Evolutionary conservation across 2,113 vertebrate genomes (phyloP), one percentile per base, ranked within the genome.

Genomic region (Malurus cyaneus): DNA sequence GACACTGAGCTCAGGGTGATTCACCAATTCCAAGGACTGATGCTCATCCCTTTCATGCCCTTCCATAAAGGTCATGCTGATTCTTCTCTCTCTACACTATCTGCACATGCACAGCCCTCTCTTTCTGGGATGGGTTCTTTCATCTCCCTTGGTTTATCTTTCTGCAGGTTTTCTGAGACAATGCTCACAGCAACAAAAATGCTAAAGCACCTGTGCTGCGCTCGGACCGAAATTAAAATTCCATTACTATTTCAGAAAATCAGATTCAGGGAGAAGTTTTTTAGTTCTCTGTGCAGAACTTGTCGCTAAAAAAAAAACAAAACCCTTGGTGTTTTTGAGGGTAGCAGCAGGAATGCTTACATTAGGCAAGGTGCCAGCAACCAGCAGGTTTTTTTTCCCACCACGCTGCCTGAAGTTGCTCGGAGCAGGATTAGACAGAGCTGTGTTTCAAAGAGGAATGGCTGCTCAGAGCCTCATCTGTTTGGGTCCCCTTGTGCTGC

Each of bases 331-430:
- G 82, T 80, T 92, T 96, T 86, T 96, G 90, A 96, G 94, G 80
- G 82, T 88, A 96, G 28, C 96, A 96, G 95, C 94, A 88, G 92
- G 92, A 93, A 77, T 39, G 88, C 82, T 92, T 71, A 19, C 79
- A 95, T 93, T 95, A 94, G 95, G 94, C 95, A 92, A 93, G 96
- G 88, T 92, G 95, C 95, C 96, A 96, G 95, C 80, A 91, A 67
- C 91, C 95, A 94, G 83, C 94, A 60, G 87, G 87, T 11, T 90
- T 94, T 95, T 95, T 90, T 93, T 92, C 94, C 72, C 91, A 94
- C 94, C 91, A 67, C 12, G 96, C 88, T 80, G 53, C 78, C 95
- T 86, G 59, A 88, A 93, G 83, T 95, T 80, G 82, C 92, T 95
- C 83, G 5, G 96, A 96, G 95, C 92, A 88, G 94, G 76, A 86